A percentile compares a stretch with the other conserved stretches of the same genome.
These are phyloP conservation scores for Pemphigus obesinymphae DNA, from an alignment of 1,140 invertebrate species.

Conservation along the genomic window DNA sequence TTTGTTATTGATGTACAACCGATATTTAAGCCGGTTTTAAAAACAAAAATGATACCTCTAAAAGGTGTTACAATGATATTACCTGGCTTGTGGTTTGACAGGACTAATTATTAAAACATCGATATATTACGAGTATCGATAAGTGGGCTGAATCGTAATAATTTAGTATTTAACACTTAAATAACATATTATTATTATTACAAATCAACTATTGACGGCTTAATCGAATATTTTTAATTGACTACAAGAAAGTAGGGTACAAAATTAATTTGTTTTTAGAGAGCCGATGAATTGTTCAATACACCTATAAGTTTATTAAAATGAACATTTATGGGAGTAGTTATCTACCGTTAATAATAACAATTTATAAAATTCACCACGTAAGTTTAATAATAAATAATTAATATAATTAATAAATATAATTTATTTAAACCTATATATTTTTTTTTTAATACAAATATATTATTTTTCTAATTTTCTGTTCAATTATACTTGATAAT, in stretches of 20 bases:
- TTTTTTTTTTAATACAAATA: too few species aligned
- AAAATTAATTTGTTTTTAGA: background rate
- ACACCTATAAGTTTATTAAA: background rate
- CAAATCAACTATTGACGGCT: background rate
- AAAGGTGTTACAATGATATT: slow-evolving; percentile 11
- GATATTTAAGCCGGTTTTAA: slow-evolving; percentile 7
- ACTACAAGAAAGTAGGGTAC: background rate
- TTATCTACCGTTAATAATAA: too few species aligned
- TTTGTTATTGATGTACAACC: background rate
- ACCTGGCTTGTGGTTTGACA: background rate
- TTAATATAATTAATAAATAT: too few species aligned
- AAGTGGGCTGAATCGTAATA: slow-evolving; percentile 1
- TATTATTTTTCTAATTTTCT: too few species aligned
- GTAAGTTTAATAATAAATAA: too few species aligned
- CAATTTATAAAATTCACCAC: too few species aligned
- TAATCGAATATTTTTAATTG: slow-evolving; percentile 3
- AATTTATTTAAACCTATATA: too few species aligned
- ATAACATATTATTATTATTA: background rate
- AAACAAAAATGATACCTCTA: background rate
- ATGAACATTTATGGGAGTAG: background rate
- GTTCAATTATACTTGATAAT: too few species aligned
- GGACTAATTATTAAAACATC: background rate
- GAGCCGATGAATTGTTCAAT: background rate
- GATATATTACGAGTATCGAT: background rate
- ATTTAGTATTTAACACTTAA: slow-evolving; percentile 5